Percentiles rank a stretch among this genome's conserved stretches.
These are phyloP conservation scores for Amblyteles armatorius DNA, from an alignment of 2,888 invertebrate species.

Conservation along the genomic window DNA sequence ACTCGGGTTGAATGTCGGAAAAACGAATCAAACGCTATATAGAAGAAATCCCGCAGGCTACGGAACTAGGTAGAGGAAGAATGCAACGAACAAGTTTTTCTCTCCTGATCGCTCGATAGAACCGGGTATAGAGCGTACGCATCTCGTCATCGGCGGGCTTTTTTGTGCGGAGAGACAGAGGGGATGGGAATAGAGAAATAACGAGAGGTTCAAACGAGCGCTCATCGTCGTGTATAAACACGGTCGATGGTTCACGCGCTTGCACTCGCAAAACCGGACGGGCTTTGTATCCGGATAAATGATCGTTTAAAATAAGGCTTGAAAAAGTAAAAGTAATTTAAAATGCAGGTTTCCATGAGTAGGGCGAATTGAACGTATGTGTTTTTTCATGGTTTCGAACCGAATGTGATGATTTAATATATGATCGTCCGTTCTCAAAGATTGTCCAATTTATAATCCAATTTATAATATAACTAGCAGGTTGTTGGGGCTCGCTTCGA, in stretches of 20 bases:
- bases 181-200: conserved; percentile 21
- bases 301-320: too few species aligned
- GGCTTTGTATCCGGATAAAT: background rate
- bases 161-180: conserved; percentile 18
- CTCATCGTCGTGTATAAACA: conserved; percentile 15
- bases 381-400: too few species aligned
- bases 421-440: too few species aligned
- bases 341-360: too few species aligned
- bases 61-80: background rate
- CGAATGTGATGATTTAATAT: too few species aligned
- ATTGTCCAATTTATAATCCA: too few species aligned
- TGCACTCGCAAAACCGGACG: background rate
- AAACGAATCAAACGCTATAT: conserved; percentile 60
- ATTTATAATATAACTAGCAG: too few species aligned
- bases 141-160: conserved; percentile 49
- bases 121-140: conserved; percentile 4
- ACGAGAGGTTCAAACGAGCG: conserved; percentile 13
- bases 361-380: too few species aligned
- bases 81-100: background rate
- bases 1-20: conserved; percentile 48
- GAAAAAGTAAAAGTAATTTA: too few species aligned
- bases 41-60: conserved; percentile 30
- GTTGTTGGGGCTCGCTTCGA: too few species aligned
- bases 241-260: background rate
- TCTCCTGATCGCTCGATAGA: conserved; percentile 11